Evolutionary conservation across 2,888 invertebrate species (phyloP).

Genomic region (Trichopria drosophilae): DNA sequence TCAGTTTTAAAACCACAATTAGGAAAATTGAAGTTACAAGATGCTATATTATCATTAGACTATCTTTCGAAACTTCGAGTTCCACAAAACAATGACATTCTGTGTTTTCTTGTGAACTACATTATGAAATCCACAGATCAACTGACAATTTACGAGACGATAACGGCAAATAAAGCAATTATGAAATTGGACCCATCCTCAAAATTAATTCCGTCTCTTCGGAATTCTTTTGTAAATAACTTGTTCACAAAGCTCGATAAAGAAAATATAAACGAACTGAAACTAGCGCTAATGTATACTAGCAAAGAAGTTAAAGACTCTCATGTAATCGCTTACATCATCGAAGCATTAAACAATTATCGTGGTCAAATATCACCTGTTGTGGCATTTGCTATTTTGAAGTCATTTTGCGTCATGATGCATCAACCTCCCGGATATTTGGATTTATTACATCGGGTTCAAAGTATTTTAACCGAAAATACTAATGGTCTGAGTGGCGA

Average conservation of each 20-base stretch:
- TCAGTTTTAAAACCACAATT: constrained; percentile 20
- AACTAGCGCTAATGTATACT: constrained; percentile 62
- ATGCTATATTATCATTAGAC: constrained; percentile 17
- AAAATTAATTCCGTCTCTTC: constrained; percentile 62
- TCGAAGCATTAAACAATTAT: constrained; percentile 10
- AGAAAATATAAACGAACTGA: constrained; percentile 61
- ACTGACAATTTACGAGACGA: too few species aligned
- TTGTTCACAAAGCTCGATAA: constrained; percentile 63
- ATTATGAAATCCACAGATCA: too few species aligned
- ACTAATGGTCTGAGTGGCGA: constrained; percentile 13
- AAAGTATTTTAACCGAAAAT: constrained; percentile 3
- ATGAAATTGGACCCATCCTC: too few species aligned
- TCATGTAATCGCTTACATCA: constrained; percentile 45
- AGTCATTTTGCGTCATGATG: constrained; percentile 8
- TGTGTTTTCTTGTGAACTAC: too few species aligned
- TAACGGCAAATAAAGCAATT: too few species aligned
- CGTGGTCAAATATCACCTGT: not conserved
- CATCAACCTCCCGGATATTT: constrained; percentile 13
- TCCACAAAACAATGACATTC: too few species aligned
- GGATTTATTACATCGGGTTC: constrained; percentile 8
- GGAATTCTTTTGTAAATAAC: constrained; percentile 69
- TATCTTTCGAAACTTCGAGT: constrained; percentile 17
- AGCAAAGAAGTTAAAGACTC: constrained; percentile 15
- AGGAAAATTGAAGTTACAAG: constrained; percentile 14
- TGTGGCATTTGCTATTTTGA: constrained; percentile 15